phyloP scores from a whole-genome alignment of 2,113 vertebrate species.

The Rhinoderma darwinii region DNA sequence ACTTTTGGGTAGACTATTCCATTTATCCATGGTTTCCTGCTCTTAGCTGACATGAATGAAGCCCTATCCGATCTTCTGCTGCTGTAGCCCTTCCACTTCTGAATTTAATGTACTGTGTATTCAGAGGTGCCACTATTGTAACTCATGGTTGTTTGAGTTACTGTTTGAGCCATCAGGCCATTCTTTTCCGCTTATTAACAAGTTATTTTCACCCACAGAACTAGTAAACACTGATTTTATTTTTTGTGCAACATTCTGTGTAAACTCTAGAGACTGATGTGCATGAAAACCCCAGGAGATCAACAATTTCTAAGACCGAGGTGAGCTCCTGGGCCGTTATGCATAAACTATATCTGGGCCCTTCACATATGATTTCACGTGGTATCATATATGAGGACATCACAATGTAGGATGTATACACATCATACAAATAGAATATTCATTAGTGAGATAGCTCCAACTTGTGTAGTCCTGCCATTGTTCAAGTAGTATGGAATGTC shows the following conservation, averaged over 20 bases:
- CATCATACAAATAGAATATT: too few species aligned
- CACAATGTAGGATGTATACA: background rate
- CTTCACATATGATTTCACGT: background rate
- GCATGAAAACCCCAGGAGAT: too few species aligned
- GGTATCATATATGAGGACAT: background rate
- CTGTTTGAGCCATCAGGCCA: background rate
- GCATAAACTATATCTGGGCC: background rate
- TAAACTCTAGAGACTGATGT: background rate
- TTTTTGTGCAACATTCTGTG: background rate
- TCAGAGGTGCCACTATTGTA: too few species aligned
- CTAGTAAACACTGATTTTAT: fast-evolving
- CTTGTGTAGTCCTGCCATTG: too few species aligned
- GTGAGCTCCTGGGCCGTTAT: background rate
- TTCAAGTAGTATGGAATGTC: too few species aligned
- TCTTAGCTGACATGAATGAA: background rate
- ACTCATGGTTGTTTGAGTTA: background rate
- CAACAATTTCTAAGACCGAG: background rate
- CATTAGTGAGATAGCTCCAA: too few species aligned
- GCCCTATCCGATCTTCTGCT: too few species aligned
- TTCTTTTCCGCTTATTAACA: background rate
- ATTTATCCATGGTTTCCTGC: background rate
- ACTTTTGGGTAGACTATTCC: background rate
- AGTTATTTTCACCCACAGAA: background rate
- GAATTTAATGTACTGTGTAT: too few species aligned
- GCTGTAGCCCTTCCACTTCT: too few species aligned